phyloP scores from a whole-genome alignment of 2,888 invertebrate genomes.

The Cheilosia urbana region DNA sequence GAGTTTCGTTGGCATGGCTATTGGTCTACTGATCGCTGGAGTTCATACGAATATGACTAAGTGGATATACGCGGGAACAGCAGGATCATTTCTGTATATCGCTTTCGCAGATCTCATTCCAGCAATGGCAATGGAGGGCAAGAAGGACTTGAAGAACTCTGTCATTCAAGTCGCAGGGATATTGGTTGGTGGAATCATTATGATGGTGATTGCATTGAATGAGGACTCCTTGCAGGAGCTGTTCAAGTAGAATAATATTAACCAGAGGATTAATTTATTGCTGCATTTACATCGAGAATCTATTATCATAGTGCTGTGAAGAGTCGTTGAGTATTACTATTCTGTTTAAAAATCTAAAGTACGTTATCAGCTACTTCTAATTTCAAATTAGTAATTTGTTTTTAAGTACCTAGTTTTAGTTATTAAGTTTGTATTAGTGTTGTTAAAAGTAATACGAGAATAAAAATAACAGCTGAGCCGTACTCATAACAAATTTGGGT shows the following conservation, averaged over 20 bases:
- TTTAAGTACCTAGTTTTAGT: neutral
- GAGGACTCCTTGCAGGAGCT: slow-evolving; percentile 85
- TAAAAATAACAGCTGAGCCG: neutral
- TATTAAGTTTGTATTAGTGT: neutral
- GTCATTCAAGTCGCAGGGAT: slow-evolving; percentile 88
- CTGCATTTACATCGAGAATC: slow-evolving; percentile 47
- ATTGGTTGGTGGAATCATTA: slow-evolving; percentile 88
- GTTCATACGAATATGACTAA: slow-evolving; percentile 88
- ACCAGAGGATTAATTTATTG: neutral
- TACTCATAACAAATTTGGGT: no score
- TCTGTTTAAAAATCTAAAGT: neutral
- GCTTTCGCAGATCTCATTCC: slow-evolving; percentile 91
- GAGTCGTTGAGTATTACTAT: slow-evolving; percentile 26
- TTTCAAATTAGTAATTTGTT: neutral
- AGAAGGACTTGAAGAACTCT: slow-evolving; percentile 85
- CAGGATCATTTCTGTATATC: slow-evolving; percentile 92
- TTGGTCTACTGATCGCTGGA: slow-evolving; percentile 88
- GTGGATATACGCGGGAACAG: slow-evolving; percentile 92
- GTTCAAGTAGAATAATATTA: slow-evolving; percentile 77
- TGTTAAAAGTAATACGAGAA: neutral
- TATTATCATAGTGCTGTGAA: slow-evolving; percentile 71
- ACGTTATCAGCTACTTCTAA: neutral
- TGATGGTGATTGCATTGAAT: slow-evolving; percentile 90
- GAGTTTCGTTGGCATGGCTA: slow-evolving; percentile 89
- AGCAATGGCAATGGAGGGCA: slow-evolving; percentile 86